Base-by-base conservation (phyloP, 2,888 invertebrate genomes). In the Charanyca ferruginea region DNA sequence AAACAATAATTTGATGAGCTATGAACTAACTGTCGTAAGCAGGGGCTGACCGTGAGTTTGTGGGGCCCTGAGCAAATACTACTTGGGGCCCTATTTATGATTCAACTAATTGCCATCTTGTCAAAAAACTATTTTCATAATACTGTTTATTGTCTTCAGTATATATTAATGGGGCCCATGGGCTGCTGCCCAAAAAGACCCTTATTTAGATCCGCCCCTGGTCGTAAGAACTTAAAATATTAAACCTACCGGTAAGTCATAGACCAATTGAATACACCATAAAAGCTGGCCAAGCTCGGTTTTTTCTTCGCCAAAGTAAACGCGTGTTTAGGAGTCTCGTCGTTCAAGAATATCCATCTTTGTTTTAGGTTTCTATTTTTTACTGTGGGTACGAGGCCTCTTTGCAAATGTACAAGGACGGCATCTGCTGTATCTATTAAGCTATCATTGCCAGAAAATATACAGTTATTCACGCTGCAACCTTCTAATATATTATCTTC, bases 231-330 rank as follows among this genome's bases (percentile, higher is more conserved):
- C 7, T 9, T 7, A 5, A 18, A 11, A 54, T 18, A 2, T 5
- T 11, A 11, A n/a, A 22, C 42, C 77, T 86, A 97, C 96, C 96
- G 94, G 85, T 96, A 97, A 2, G 96, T 96, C 97, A 97, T 97
- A 0, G 97, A 97, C 97, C 97, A 97, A 85, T 97, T 97, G 82
- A 97, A 98, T n/a, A 97, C 73, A 16, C 96, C 95, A 69, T 96
- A 94, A 77, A 96, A 96, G 32, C 95, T 87, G 2, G 85, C 81
- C 18, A 89, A 58, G 2, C 95, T 82, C 1, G 93, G 90, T 44
- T 85, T 86, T 11, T 79, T 80, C 8, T 84, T 83, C 0, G 92
- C 81, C 44, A 93, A 77, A 0, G 96, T 83, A 83, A 97, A 97
- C 0, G 96, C 95, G 79, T 97, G 91, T 11, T 85, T 84, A 0